phyloP scores from a whole-genome alignment of 2,888 invertebrate species.

The Euplagia quadripunctaria region DNA sequence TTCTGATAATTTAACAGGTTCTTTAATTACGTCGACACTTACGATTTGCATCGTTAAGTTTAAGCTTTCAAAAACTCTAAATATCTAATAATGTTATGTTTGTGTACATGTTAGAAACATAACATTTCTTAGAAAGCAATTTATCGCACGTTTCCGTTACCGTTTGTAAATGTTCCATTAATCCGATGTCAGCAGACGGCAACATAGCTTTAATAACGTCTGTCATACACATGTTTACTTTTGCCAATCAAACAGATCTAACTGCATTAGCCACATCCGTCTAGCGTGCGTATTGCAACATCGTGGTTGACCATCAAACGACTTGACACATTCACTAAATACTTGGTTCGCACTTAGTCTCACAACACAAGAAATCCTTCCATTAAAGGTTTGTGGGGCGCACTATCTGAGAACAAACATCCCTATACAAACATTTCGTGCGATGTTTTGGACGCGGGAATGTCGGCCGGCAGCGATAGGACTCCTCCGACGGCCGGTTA shows the following conservation, averaged over 20 bases:
- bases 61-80: conserved; percentile 33
- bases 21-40: conserved; percentile 21
- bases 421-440: conserved; percentile 76
- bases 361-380: conserved; percentile 75
- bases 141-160: conserved; percentile 77
- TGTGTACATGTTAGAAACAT: conserved; percentile 63
- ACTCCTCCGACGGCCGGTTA: conserved; percentile 76
- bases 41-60: conserved; percentile 32
- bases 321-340: conserved; percentile 70
- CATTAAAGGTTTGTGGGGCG: conserved; percentile 72
- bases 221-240: conserved; percentile 79
- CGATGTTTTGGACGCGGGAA: conserved; percentile 80
- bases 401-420: conserved; percentile 84
- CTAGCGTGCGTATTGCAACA: conserved; percentile 59
- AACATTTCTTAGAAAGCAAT: conserved; percentile 71
- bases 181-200: conserved; percentile 70
- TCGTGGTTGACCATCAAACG: conserved; percentile 72
- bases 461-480: conserved; percentile 68
- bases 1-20: conserved; percentile 27
- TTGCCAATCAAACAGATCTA: conserved; percentile 80
- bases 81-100: conserved; percentile 57
- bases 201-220: conserved; percentile 71
- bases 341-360: conserved; percentile 56
- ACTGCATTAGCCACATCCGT: conserved; percentile 75
- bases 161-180: conserved; percentile 73